Evolutionary conservation across 2,797 vertebrate species (phyloP).

Genomic region (Adelosebastes latens): DNA sequence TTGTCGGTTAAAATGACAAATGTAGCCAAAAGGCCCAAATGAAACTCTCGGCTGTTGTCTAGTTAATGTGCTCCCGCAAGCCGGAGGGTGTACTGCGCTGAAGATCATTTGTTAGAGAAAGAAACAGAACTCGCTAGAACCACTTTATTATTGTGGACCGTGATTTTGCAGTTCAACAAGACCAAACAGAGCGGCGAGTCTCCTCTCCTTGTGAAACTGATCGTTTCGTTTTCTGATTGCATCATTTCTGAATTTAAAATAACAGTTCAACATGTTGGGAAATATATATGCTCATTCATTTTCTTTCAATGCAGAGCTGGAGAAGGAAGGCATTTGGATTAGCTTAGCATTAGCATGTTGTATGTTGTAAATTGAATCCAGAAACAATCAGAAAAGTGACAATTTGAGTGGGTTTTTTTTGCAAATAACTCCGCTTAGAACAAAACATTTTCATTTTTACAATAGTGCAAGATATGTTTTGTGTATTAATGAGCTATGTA

Average conservation of each 20-base stretch:
- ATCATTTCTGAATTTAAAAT: background rate
- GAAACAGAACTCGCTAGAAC: background rate
- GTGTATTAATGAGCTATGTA: background rate
- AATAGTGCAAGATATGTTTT: background rate
- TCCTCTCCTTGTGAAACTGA: background rate
- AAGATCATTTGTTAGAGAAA: constrained; percentile 7
- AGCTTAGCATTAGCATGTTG: background rate
- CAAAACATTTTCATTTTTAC: background rate
- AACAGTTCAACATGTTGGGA: background rate
- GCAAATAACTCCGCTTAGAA: background rate
- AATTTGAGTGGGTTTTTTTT: background rate
- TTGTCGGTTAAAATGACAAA: background rate
- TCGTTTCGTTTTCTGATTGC: too few relatives aligned
- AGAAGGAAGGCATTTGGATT: background rate
- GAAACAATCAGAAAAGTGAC: background rate
- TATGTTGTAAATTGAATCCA: too few relatives aligned
- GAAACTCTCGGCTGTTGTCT: background rate
- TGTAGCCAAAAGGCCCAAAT: constrained; percentile 1
- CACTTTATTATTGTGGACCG: background rate
- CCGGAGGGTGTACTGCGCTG: background rate
- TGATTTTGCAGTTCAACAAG: background rate
- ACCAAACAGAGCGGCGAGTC: background rate
- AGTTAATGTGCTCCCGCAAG: background rate
- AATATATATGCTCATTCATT: background rate
- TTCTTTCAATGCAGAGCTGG: background rate